Evolutionary conservation across 2,113 vertebrate genomes (phyloP).

Genomic region (Trinectes maculatus): DNA sequence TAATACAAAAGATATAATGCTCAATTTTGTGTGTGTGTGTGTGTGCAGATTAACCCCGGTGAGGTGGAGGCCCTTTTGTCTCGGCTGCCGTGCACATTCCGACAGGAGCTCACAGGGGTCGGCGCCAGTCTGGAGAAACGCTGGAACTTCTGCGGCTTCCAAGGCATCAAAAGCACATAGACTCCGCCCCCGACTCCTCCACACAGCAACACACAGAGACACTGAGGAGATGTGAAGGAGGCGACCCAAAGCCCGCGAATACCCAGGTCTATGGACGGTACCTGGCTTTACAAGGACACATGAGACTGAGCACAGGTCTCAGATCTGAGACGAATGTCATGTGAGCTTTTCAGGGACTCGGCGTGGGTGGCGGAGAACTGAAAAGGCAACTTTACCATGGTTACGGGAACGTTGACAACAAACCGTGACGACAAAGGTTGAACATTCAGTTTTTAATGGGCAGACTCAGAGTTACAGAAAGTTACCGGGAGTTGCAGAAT

Average conservation of each 20-base stretch:
- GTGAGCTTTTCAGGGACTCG: conserved; percentile 52
- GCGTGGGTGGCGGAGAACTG: conserved; percentile 42
- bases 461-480: too few relatives aligned
- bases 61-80: conserved; percentile 93
- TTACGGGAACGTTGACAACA: conserved; percentile 37
- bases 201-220: conserved; percentile 21
- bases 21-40: conserved; percentile 6
- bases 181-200: conserved; percentile 9
- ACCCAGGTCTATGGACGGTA: conserved; percentile 37
- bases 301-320: conserved; percentile 43
- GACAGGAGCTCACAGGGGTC: conserved; percentile 92
- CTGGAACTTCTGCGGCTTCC: conserved; percentile 97
- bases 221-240: conserved; percentile 27
- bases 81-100: conserved; percentile 92
- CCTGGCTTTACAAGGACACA: conserved; percentile 28
- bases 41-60: conserved; percentile 85
- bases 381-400: conserved; percentile 40
- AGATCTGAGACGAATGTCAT: conserved; percentile 33
- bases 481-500: conserved; percentile 30
- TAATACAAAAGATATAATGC: too few relatives aligned
- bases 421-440: conserved; percentile 35
- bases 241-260: conserved; percentile 17
- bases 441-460: conserved; percentile 22
- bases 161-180: conserved; percentile 91
- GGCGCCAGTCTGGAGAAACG: conserved; percentile 96